A percentile compares a stretch with the other conserved stretches of the same genome.
These are phyloP conservation scores for Mantis religiosa DNA, from an alignment of 2,888 invertebrate species.

Conservation along the genomic window DNA sequence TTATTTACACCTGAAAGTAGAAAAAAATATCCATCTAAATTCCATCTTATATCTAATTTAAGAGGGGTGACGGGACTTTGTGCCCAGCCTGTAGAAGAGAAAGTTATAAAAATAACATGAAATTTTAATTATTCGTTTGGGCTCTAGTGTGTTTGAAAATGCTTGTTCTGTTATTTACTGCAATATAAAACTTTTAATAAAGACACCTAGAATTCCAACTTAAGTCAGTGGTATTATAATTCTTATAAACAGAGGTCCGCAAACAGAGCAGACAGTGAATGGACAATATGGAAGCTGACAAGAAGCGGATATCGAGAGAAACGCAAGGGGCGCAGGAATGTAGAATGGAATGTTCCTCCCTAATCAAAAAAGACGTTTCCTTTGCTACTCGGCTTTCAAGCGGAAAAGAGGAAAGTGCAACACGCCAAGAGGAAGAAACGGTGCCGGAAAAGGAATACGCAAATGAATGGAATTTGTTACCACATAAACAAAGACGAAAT, in stretches of 20 bases:
- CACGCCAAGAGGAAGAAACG: neutral
- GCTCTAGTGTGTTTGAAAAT: too few species aligned
- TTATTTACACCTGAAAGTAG: too few species aligned
- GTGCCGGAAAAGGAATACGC: neutral
- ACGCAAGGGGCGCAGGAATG: neutral
- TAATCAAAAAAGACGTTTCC: neutral
- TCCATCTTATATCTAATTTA: too few species aligned
- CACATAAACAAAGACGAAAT: neutral
- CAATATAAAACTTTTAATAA: too few species aligned
- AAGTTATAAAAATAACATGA: too few species aligned
- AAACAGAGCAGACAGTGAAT: neutral
- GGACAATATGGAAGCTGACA: neutral
- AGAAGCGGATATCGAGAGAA: neutral
- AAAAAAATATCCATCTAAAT: too few species aligned
- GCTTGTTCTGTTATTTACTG: too few species aligned
- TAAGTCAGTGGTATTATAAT: neutral
- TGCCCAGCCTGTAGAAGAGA: too few species aligned
- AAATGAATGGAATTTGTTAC: neutral
- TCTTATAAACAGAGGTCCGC: neutral
- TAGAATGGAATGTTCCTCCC: neutral
- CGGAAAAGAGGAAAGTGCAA: neutral
- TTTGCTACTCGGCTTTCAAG: neutral
- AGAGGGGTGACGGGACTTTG: too few species aligned
- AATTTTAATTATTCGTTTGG: too few species aligned
- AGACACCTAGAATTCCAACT: too few species aligned